A percentile compares a stretch with the other conserved stretches of the same genome.
Conservation (phyloP, 2,113 vertebrate species). For the Channa argus region DNA sequence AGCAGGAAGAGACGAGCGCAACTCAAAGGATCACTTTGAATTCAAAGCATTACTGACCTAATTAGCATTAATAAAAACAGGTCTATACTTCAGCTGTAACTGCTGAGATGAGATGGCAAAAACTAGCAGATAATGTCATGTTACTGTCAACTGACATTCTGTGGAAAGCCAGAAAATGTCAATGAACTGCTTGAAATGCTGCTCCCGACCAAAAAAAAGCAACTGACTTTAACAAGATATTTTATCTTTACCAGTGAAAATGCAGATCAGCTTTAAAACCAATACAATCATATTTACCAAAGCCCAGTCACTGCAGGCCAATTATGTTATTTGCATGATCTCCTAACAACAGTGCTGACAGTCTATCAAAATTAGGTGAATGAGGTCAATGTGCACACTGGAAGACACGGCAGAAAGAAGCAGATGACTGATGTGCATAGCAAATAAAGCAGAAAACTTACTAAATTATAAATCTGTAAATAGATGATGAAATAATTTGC, state of each 20-base stretch:
- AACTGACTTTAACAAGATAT: not conserved
- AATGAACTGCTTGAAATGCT: too few species aligned
- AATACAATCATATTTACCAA: not conserved
- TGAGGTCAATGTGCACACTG: conserved; percentile 84
- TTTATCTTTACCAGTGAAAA: not conserved
- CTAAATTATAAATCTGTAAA: not conserved
- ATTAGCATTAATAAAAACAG: conserved; percentile 12
- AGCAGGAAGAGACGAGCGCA: conserved; percentile 66
- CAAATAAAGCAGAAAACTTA: not conserved
- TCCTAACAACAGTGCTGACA: conserved; percentile 62
- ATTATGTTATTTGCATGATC: conserved; percentile 23
- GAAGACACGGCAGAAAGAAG: conserved; percentile 90
- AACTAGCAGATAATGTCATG: conserved; percentile 17
- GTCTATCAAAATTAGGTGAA: conserved; percentile 35
- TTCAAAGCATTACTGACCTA: conserved; percentile 32
- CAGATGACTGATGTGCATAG: conserved; percentile 64
- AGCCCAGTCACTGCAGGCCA: not conserved
- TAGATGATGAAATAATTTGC: not conserved
- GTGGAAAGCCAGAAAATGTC: conserved; percentile 8
- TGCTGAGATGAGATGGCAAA: conserved; percentile 4
- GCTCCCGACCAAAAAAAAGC: not conserved
- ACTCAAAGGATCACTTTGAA: conserved; percentile 61
- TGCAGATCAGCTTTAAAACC: conserved; percentile 15
- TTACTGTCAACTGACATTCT: conserved; percentile 7
- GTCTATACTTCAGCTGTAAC: conserved; percentile 20